phyloP scores from a whole-genome alignment of 2,113 vertebrate genomes.

The Corynorhinus townsendii region DNA sequence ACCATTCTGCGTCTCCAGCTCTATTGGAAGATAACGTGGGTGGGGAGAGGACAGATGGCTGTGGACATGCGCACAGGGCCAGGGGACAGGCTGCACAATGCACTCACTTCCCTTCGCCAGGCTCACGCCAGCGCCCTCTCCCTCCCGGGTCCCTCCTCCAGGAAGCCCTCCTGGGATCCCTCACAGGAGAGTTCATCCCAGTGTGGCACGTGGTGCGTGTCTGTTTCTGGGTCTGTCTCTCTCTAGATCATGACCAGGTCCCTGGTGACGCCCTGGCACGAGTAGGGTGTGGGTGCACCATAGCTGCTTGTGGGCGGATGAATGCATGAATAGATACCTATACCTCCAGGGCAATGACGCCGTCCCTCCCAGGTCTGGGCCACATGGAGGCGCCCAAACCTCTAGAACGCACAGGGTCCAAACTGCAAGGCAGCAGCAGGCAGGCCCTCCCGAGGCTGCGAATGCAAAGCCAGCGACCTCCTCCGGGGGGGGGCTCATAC shows the following conservation, averaged over 20 bases:
- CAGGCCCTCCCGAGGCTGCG: background rate
- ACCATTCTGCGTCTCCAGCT: background rate
- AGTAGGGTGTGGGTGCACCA: too few species aligned
- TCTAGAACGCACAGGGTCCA: background rate
- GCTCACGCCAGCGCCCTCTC: background rate
- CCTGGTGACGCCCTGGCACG: background rate
- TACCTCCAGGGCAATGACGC: too few species aligned
- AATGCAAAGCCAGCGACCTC: rapidly evolving
- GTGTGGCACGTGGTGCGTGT: rapidly evolving
- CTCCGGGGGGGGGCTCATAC: background rate
- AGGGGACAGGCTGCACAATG: background rate
- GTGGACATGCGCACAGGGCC: background rate
- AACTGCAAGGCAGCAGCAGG: background rate
- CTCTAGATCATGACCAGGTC: background rate
- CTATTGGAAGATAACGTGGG: background rate
- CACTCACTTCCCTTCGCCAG: background rate
- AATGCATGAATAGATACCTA: too few species aligned
- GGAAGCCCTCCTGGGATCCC: background rate
- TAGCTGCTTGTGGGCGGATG: background rate
- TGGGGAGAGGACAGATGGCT: background rate
- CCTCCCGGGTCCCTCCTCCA: background rate
- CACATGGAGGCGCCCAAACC: rapidly evolving
- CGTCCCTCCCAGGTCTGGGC: rapidly evolving
- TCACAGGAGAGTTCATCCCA: background rate
- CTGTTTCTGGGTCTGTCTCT: background rate